Evolutionary conservation across 64 coral and sea anemone genomes (phyloP).

Genomic region (Dendrophyllia cribrosa): DNA sequence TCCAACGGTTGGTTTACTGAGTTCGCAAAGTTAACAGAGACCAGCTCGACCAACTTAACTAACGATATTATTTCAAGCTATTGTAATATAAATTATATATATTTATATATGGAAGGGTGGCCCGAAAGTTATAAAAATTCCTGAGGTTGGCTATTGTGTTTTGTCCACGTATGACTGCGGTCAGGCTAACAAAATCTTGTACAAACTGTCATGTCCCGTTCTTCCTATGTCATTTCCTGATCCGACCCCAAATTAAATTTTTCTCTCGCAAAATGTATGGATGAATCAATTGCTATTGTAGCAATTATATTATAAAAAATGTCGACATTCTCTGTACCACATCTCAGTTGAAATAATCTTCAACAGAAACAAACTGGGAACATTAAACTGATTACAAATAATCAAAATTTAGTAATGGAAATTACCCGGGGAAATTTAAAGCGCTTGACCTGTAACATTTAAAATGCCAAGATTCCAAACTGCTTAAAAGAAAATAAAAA

Average conservation of each 20-base stretch:
- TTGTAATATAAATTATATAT: not conserved
- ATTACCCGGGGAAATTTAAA: not conserved
- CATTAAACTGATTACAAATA: not conserved
- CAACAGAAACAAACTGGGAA: not conserved
- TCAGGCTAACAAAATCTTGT: constrained; percentile 14
- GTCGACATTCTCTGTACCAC: not conserved
- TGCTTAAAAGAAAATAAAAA: not conserved
- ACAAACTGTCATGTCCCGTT: constrained; percentile 28
- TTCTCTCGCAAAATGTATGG: not conserved
- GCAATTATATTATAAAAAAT: not conserved
- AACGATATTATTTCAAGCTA: constrained; percentile 23
- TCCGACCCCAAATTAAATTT: constrained; percentile 18
- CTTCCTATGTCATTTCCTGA: constrained; percentile 21
- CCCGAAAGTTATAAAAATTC: constrained; percentile 41
- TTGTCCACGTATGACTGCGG: constrained; percentile 36
- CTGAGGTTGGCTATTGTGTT: constrained; percentile 24
- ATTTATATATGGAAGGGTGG: not conserved
- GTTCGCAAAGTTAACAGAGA: not conserved
- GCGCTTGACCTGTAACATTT: not conserved
- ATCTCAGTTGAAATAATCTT: not conserved
- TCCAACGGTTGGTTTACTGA: no score
- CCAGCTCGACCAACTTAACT: not conserved
- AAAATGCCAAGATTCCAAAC: not conserved
- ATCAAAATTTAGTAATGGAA: not conserved
- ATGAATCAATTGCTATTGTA: not conserved